A percentile compares a stretch with the other conserved stretches of the same genome.
These are phyloP conservation scores for Acanthurus leucopareius DNA, from an alignment of 2,797 vertebrate genomes.

Conservation along the genomic window DNA sequence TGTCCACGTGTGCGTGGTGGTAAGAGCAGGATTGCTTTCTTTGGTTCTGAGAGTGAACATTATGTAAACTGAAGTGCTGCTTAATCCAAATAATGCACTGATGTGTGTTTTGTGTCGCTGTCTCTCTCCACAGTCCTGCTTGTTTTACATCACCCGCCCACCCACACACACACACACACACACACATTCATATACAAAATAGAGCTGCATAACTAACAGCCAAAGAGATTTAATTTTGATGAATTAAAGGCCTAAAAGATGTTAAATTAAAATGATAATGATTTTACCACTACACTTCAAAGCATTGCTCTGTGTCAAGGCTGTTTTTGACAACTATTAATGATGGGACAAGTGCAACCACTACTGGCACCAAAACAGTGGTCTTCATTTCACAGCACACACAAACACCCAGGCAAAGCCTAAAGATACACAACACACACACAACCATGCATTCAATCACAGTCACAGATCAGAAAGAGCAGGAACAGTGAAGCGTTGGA, in stretches of 20 bases:
- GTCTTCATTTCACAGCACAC: constrained; percentile 20
- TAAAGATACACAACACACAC: constrained; percentile 14
- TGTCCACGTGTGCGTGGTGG: background rate
- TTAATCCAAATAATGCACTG: constrained; percentile 8
- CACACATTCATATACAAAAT: background rate
- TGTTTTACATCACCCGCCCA: background rate
- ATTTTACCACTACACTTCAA: constrained; percentile 31
- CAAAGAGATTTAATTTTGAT: constrained; percentile 37
- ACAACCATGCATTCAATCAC: constrained; percentile 25
- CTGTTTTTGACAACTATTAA: constrained; percentile 37
- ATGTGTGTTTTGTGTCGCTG: constrained; percentile 13
- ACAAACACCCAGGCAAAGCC: constrained; percentile 17
- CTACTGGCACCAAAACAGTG: constrained; percentile 10
- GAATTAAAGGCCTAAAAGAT: constrained; percentile 29
- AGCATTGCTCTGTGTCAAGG: constrained; percentile 33
- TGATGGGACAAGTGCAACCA: constrained; percentile 25
- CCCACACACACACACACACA: background rate
- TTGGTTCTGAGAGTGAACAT: background rate
- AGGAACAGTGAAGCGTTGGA: constrained; percentile 26
- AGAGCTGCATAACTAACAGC: constrained; percentile 10
- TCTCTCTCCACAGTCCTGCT: too few relatives aligned
- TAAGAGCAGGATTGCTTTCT: background rate
- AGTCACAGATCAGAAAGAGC: constrained; percentile 47
- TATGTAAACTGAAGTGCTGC: constrained; percentile 20
- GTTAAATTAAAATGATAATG: constrained; percentile 28